Conservation (phyloP, 2,113 vertebrate species). For the Calyptomena viridis region DNA sequence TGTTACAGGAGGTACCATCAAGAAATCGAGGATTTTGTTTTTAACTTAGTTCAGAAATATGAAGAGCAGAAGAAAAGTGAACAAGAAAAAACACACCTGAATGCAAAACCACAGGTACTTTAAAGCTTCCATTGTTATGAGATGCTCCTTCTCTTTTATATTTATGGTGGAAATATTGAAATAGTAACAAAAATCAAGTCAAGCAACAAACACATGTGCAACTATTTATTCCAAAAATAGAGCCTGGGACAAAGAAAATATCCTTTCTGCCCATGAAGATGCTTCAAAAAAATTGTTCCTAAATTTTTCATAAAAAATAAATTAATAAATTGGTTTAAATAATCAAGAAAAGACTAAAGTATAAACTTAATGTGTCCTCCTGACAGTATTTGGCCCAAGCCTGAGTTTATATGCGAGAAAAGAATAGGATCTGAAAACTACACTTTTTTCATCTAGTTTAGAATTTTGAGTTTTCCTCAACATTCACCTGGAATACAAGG, state of each 20-base stretch:
- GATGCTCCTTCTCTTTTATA: neutral
- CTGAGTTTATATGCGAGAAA: neutral
- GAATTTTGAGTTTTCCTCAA: neutral
- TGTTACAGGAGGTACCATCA: constrained; percentile 86
- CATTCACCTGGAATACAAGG: neutral
- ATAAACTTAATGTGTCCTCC: neutral
- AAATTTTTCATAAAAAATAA: neutral
- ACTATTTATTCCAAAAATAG: neutral
- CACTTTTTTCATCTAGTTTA: neutral
- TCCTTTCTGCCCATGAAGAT: neutral
- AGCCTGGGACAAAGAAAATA: neutral
- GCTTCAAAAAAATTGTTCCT: neutral
- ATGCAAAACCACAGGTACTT: constrained; percentile 89
- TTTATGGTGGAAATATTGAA: neutral
- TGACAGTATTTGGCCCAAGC: neutral
- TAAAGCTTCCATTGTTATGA: neutral
- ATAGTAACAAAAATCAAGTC: neutral
- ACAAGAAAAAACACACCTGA: constrained; percentile 74
- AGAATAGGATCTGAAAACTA: neutral
- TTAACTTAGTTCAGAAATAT: constrained; percentile 83
- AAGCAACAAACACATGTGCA: neutral
- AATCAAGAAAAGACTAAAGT: neutral
- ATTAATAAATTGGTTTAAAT: neutral
- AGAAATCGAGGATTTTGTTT: constrained; percentile 94
- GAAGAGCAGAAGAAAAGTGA: constrained; percentile 78